Evolutionary conservation across 2,113 vertebrate species (phyloP).

Genomic region (Actenoides hombroni): DNA sequence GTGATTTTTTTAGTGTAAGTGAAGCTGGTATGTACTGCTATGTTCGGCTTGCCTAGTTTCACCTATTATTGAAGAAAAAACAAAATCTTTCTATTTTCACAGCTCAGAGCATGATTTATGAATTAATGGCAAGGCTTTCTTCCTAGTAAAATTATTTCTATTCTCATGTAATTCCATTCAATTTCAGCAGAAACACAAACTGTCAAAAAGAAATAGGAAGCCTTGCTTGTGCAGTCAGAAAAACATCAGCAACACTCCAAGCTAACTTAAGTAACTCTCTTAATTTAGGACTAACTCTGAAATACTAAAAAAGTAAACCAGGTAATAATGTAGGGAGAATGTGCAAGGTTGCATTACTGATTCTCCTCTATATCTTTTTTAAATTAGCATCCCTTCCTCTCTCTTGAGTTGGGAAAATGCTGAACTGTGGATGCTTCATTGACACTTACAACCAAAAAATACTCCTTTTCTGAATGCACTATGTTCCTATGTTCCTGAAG

Average conservation of each 20-base stretch:
- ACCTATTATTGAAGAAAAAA: background rate
- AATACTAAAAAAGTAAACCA: background rate
- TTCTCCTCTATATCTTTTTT: background rate
- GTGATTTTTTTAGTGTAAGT: background rate
- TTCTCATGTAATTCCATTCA: background rate
- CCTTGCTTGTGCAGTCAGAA: background rate
- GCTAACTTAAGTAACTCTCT: background rate
- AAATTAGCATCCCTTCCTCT: background rate
- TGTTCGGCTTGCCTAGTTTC: background rate
- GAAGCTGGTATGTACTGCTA: fast-evolving
- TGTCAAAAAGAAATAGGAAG: background rate
- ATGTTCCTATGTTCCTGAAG: background rate
- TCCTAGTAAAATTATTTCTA: background rate
- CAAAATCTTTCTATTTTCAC: background rate
- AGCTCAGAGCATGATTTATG: background rate
- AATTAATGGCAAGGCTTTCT: background rate
- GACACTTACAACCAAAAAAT: background rate
- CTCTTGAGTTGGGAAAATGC: background rate
- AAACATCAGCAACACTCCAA: background rate
- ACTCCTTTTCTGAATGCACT: background rate
- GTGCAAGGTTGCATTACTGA: background rate
- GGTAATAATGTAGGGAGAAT: background rate
- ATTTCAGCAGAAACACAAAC: background rate
- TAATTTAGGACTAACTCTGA: background rate
- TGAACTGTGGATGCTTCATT: background rate